Conservation (phyloP, 2,888 invertebrate species). For the Megaustenia siamemsis region DNA sequence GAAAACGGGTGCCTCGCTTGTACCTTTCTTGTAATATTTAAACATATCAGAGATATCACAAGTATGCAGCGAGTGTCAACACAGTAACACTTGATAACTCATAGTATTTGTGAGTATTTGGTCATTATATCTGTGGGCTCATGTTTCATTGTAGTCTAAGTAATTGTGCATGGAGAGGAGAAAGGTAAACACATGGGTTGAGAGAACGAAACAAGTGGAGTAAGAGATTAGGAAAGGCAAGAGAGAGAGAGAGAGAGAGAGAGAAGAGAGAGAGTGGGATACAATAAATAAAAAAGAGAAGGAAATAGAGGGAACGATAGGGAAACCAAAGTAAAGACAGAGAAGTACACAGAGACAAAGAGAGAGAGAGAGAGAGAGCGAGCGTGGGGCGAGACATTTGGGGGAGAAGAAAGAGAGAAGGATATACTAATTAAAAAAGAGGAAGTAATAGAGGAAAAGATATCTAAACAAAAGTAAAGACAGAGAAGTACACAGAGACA, state of each 20-base stretch:
- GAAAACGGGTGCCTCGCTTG: too few relatives aligned
- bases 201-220: not conserved
- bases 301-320: not conserved
- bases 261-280: not conserved
- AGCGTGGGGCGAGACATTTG: not conserved
- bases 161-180: too few relatives aligned
- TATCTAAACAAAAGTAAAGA: not conserved
- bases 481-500: not conserved
- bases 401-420: constrained; percentile 13
- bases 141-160: too few relatives aligned
- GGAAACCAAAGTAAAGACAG: not conserved
- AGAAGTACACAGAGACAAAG: too few relatives aligned
- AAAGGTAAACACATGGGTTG: not conserved
- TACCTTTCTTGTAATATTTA: too few relatives aligned
- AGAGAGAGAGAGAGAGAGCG: too few relatives aligned
- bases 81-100: too few relatives aligned
- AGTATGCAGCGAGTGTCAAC: too few relatives aligned
- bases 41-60: too few relatives aligned
- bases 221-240: too few relatives aligned
- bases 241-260: not conserved
- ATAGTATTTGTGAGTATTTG: too few relatives aligned
- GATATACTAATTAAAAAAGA: not conserved
- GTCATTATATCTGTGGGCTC: too few relatives aligned
- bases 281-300: not conserved
- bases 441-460: not conserved